Conservation (phyloP, 2,888 invertebrate genomes). For the Patella caerulea region DNA sequence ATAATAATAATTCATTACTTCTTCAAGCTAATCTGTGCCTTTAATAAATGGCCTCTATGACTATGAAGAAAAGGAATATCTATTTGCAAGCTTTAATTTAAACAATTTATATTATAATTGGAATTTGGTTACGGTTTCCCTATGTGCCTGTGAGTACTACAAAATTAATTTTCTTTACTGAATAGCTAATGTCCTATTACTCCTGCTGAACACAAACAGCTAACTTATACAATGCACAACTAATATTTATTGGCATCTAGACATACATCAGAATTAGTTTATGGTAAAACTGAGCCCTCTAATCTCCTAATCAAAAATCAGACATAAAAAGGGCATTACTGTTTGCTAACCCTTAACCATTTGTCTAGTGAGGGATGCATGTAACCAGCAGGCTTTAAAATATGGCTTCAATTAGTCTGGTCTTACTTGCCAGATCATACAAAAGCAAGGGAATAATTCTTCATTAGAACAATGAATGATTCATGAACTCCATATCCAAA, state of each 20-base stretch:
- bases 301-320: conserved; percentile 8
- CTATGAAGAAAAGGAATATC: too few species aligned
- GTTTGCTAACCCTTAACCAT: neutral
- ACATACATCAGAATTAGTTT: neutral
- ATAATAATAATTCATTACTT: too few species aligned
- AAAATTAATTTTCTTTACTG: too few species aligned
- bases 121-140: too few species aligned
- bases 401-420: conserved; percentile 6
- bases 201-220: too few species aligned
- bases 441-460: conserved; percentile 6
- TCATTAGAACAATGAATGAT: neutral
- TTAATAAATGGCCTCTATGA: too few species aligned
- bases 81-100: too few species aligned
- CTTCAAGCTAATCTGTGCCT: too few species aligned
- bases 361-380: neutral
- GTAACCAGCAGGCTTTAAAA: neutral
- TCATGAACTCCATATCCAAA: conserved; percentile 2
- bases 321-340: neutral
- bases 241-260: neutral
- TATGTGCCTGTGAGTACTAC: too few species aligned
- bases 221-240: too few species aligned
- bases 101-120: too few species aligned
- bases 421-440: neutral
- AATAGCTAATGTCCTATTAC: too few species aligned
- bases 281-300: neutral